Base-by-base conservation (phyloP, 30 jellyfish, hydroid and myxozoan species). In the Nemopilema nomurai region DNA sequence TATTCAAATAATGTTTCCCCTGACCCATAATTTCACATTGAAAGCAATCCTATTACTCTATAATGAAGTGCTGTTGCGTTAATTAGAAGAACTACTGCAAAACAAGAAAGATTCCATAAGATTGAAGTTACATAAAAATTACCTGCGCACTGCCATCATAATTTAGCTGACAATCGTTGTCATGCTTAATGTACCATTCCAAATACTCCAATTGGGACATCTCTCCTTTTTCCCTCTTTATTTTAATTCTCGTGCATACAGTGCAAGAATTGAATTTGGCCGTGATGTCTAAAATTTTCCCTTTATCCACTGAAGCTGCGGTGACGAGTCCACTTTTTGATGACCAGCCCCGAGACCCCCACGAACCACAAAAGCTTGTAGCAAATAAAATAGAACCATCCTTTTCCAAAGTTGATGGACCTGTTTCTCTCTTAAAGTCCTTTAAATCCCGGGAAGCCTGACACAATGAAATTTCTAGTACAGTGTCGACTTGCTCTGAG, bases 311-410 rank as follows among this genome's bases (percentile, higher is more conserved):
- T 28, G 79, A 68, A 18, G 79, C 79, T 68, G 79, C 50, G 26
- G 79, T 51, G 30, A 68, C 79, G 30, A 68, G 79, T 18, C 79
- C 79, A 68, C 49, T 18, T 68, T 29, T 24, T 18, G 79, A 24
- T 68, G 79, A 68, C 79, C 79, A 68, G 18, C 75, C 75, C 18
- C 75, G 75, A 22, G 27, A 65, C n/a, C 19, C 75, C 75, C 75
- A 65, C 75, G 27, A 65, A 22, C 75, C 75, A 22, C 23, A 22
- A 65, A 65, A 65, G 23, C 75, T 65, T 22, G 75, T 65, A 22
- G 75, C 75, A 65, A 65, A 22, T 65, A 28, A 65, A 8, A 65
- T 13, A 8, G 75, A 65, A 65, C 75, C 75, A 65, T 65, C 75
- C 16, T 13, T 22, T 13, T 65, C 23, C 16, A 9, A 28, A 13